Percentiles rank a stretch among this genome's conserved stretches.
Evolutionary conservation across 2,113 vertebrate genomes (phyloP).

Genomic region (Balaeniceps rex): DNA sequence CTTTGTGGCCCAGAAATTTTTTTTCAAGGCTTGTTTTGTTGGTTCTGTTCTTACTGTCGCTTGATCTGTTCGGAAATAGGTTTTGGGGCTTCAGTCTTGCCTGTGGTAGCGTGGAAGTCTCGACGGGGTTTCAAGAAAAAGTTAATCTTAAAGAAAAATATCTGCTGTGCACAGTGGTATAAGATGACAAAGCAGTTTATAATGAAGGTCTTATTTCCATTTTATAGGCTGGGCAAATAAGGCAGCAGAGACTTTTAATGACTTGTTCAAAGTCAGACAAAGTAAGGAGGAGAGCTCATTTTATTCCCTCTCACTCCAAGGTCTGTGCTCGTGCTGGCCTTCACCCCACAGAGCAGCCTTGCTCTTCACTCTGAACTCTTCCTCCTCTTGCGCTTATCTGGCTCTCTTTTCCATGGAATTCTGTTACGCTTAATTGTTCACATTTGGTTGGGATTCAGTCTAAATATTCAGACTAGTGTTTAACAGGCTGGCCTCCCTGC

Average conservation of each 20-base stretch:
- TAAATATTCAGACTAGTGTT: neutral
- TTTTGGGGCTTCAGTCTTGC: neutral
- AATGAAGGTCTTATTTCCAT: neutral
- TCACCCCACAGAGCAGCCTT: neutral
- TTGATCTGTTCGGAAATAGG: neutral
- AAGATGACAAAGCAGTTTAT: neutral
- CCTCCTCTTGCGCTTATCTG: neutral
- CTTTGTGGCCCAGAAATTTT: neutral
- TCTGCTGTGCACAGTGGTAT: neutral
- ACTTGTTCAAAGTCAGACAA: neutral
- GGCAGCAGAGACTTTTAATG: neutral
- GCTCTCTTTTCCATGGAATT: neutral
- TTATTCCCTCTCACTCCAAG: neutral
- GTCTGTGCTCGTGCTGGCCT: neutral
- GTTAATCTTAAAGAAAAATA: neutral
- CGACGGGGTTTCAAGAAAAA: neutral
- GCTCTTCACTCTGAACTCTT: neutral
- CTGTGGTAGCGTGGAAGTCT: neutral
- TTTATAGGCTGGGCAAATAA: neutral
- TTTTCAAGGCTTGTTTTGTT: neutral
- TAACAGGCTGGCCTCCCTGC: neutral
- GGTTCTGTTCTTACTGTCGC: neutral
- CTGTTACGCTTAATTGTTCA: neutral
- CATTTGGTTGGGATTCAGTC: neutral
- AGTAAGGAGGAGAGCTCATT: neutral